Evolutionary conservation across 2,797 vertebrate species (phyloP).

Genomic region (Oceanodroma leucorhoa): DNA sequence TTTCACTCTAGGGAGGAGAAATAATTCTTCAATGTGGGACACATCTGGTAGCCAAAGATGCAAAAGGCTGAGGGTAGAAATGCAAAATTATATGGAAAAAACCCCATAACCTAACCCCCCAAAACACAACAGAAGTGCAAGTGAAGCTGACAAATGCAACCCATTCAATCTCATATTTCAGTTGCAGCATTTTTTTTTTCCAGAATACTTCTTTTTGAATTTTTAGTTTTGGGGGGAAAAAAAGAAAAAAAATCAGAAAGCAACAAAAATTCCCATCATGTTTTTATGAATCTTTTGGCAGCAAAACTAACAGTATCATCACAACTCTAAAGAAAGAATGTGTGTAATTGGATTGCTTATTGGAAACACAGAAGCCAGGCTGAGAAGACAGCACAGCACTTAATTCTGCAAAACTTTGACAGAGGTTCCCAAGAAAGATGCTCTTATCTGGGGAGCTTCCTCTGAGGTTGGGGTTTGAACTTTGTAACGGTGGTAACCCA

Average conservation of each 20-base stretch:
- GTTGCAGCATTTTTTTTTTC: neutral
- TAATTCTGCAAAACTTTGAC: slow-evolving; percentile 43
- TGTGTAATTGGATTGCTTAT: slow-evolving; percentile 41
- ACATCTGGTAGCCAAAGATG: slow-evolving; percentile 99
- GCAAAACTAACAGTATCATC: slow-evolving; percentile 27
- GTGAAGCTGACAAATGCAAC: slow-evolving; percentile 17
- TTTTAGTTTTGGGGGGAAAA: neutral
- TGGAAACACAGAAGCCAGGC: slow-evolving; percentile 42
- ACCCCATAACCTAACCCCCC: slow-evolving; percentile 70
- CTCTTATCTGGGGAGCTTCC: slow-evolving; percentile 1
- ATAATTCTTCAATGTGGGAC: slow-evolving; percentile 99
- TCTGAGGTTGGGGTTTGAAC: slow-evolving; percentile 17
- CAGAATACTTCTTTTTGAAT: neutral
- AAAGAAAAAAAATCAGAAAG: neutral
- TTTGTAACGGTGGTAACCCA: neutral
- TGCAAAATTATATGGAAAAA: slow-evolving; percentile 96
- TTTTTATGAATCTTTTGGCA: slow-evolving; percentile 54
- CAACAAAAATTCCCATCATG: slow-evolving; percentile 12
- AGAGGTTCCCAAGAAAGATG: slow-evolving; percentile 27
- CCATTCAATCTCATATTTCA: neutral
- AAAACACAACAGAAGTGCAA: slow-evolving; percentile 55
- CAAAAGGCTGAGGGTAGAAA: slow-evolving; percentile 94
- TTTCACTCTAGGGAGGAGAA: slow-evolving; percentile 99
- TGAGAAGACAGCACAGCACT: neutral
- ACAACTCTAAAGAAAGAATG: slow-evolving; percentile 48